phyloP scores from a whole-genome alignment of 2,113 vertebrate genomes.

The Tapirus terrestris region DNA sequence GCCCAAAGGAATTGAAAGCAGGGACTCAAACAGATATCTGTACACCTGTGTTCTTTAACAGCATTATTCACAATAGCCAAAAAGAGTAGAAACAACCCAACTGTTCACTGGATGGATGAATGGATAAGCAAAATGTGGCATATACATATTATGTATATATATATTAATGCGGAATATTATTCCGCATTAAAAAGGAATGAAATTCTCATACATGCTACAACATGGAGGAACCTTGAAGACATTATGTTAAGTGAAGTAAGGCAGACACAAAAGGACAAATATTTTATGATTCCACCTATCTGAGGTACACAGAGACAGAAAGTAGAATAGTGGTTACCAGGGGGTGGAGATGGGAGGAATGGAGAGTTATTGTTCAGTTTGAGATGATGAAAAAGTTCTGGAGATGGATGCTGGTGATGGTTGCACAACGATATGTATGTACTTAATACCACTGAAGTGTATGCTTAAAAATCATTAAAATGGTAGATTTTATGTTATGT shows the following conservation, averaged over 20 bases:
- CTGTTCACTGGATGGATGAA: neutral
- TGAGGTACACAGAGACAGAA: neutral
- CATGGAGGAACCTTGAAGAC: neutral
- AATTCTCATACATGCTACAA: neutral
- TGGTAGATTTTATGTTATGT: neutral
- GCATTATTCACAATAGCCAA: neutral
- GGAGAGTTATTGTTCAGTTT: neutral
- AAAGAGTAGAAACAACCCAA: neutral
- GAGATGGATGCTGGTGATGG: neutral
- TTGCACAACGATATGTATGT: neutral
- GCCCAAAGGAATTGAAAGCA: neutral
- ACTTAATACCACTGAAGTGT: neutral
- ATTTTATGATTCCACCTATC: neutral
- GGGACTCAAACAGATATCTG: neutral
- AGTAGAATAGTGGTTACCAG: neutral
- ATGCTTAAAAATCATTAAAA: neutral
- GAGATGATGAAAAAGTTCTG: neutral
- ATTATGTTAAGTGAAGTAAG: neutral
- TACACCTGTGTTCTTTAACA: neutral
- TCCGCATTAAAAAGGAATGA: neutral
- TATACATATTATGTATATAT: neutral
- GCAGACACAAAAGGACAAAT: neutral
- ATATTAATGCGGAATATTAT: too few species aligned
- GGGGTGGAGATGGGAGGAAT: rapidly evolving
- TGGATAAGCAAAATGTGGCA: neutral